Conservation (phyloP, 2,113 vertebrate species). For the Cochlearius cochlearius region DNA sequence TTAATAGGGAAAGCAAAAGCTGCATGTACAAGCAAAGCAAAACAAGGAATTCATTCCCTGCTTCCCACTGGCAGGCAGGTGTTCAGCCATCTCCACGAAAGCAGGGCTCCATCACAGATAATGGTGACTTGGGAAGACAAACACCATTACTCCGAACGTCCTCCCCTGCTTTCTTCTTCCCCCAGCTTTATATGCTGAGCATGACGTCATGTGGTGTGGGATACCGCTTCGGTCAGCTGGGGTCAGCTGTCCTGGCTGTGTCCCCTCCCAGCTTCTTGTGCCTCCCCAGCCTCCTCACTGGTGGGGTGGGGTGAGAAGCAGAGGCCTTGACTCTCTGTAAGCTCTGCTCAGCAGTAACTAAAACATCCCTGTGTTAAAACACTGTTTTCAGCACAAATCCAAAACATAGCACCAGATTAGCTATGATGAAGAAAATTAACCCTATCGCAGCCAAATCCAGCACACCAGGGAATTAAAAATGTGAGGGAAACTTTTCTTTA, state of each 20-base stretch:
- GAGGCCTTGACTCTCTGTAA: background rate
- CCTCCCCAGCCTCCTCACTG: background rate
- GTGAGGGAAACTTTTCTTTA: background rate
- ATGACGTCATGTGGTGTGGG: background rate
- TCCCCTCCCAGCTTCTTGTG: background rate
- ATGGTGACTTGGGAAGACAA: background rate
- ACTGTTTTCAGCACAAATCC: background rate
- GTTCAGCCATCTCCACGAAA: background rate
- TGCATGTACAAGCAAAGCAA: background rate
- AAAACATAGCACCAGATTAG: background rate
- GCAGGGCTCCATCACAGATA: background rate
- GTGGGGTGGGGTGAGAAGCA: background rate
- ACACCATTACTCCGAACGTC: accelerated
- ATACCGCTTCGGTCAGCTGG: background rate
- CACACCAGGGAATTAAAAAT: background rate
- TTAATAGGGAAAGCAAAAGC: background rate
- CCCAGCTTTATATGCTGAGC: background rate
- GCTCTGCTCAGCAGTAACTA: background rate
- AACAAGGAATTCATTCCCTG: background rate
- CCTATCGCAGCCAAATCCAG: background rate
- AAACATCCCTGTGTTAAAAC: background rate
- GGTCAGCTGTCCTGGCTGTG: background rate
- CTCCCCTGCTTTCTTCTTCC: background rate
- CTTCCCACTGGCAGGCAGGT: background rate
- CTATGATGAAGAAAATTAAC: background rate